Evolutionary conservation across 2,113 vertebrate species (phyloP).

Genomic region (Upupa epops): DNA sequence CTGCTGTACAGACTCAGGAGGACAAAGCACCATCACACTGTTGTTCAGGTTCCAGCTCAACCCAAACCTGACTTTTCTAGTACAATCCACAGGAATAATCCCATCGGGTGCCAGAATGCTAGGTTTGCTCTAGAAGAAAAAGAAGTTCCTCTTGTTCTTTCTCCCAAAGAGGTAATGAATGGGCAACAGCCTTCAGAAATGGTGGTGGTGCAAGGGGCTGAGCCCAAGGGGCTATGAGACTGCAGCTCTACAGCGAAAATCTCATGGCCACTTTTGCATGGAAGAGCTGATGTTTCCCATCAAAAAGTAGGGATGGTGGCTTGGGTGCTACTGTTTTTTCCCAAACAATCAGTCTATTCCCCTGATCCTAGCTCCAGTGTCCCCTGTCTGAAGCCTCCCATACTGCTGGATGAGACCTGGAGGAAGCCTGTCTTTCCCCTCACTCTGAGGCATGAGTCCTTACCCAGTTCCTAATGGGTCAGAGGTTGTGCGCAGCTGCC

Average conservation of each 20-base stretch:
- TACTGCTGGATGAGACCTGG: not conserved
- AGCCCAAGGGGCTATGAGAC: not conserved
- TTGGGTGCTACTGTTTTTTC: not conserved
- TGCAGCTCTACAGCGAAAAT: fast-evolving
- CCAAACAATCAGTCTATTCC: not conserved
- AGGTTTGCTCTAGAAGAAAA: not conserved
- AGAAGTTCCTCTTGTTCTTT: not conserved
- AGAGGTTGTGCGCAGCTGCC: not conserved
- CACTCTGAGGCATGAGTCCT: not conserved
- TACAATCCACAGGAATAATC: not conserved
- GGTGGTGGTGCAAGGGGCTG: not conserved
- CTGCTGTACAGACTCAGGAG: not conserved
- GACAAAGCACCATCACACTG: fast-evolving
- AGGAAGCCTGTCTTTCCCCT: not conserved
- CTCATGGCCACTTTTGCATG: not conserved
- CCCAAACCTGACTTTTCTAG: not conserved
- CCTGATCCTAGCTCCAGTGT: not conserved
- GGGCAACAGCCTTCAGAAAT: not conserved
- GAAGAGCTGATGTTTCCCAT: not conserved
- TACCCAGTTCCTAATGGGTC: not conserved
- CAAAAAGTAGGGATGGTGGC: not conserved
- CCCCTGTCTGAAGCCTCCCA: not conserved
- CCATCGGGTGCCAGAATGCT: not conserved
- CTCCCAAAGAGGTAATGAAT: not conserved
- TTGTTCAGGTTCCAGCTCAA: not conserved